Conservation (phyloP, 2,888 invertebrate genomes). For the Rhagonycha lutea region DNA sequence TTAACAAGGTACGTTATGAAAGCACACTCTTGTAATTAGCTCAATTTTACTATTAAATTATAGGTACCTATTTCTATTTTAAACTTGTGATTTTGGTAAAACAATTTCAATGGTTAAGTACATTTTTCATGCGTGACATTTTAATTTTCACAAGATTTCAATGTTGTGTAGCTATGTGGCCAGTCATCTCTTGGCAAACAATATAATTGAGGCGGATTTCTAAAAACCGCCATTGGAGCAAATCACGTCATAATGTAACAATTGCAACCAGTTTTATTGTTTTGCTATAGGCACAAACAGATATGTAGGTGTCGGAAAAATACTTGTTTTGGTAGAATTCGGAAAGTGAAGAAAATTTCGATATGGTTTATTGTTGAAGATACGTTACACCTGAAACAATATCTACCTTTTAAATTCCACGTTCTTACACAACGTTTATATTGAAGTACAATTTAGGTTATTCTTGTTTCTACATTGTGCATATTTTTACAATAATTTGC, state of each 20-base stretch:
- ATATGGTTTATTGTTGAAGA: not conserved
- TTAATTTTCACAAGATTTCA: not conserved
- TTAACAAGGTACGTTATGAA: slow-evolving; percentile 5
- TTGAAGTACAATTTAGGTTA: no score
- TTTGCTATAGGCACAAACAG: not conserved
- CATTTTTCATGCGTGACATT: not conserved
- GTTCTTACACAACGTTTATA: no score
- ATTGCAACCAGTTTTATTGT: not conserved
- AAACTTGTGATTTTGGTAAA: not conserved
- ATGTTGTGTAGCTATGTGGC: no score
- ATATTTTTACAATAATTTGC: no score
- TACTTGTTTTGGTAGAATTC: not conserved
- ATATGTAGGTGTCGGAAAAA: not conserved
- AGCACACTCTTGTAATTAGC: not conserved
- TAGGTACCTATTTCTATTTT: not conserved
- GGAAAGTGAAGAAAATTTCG: not conserved
- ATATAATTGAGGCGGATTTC: not conserved
- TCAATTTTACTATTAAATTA: not conserved
- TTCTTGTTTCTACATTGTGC: no score
- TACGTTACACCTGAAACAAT: no score
- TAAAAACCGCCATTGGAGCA: not conserved
- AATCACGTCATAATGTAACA: not conserved
- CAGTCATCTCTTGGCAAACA: not conserved
- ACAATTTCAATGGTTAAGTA: not conserved
- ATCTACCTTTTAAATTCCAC: no score